phyloP scores from a whole-genome alignment of 1,140 invertebrate species.

The Lepidurus couesii region DNA sequence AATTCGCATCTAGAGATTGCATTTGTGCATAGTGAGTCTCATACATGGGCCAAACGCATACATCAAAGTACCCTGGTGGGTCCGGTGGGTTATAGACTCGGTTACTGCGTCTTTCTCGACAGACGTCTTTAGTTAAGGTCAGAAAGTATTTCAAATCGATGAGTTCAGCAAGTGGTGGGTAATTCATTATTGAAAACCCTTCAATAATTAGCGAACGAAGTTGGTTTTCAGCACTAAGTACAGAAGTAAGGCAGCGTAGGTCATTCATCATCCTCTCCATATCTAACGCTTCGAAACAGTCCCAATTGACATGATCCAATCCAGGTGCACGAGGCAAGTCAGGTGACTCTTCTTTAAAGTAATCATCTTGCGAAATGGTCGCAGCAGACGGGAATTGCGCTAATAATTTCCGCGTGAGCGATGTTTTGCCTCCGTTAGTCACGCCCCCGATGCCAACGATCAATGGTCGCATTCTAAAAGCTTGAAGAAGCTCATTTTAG shows the following conservation, averaged over 20 bases:
- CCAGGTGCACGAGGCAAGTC: background rate
- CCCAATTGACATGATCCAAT: constrained; percentile 25
- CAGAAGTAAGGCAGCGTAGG: background rate
- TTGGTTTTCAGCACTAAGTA: background rate
- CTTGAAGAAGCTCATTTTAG: background rate
- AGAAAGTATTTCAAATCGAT: constrained; percentile 68
- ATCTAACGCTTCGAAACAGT: constrained; percentile 24
- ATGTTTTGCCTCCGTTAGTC: constrained; percentile 25
- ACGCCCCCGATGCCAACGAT: constrained; percentile 11
- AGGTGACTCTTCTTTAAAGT: background rate
- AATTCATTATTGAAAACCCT: constrained; percentile 68
- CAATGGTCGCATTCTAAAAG: background rate
- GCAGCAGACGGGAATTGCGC: background rate
- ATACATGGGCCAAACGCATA: constrained; percentile 69
- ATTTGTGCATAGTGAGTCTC: constrained; percentile 44
- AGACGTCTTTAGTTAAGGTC: constrained; percentile 59
- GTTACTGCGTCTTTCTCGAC: constrained; percentile 42
- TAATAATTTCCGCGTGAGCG: background rate
- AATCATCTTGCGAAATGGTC: constrained; percentile 24
- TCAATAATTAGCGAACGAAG: constrained; percentile 59
- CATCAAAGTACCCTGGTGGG: constrained; percentile 70
- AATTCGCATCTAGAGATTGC: background rate
- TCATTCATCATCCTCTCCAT: constrained; percentile 25
- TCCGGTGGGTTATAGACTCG: constrained; percentile 67
- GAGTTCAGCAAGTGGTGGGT: constrained; percentile 55